phyloP scores from a whole-genome alignment of 1,140 invertebrate species.

The Callitettix versicolor region DNA sequence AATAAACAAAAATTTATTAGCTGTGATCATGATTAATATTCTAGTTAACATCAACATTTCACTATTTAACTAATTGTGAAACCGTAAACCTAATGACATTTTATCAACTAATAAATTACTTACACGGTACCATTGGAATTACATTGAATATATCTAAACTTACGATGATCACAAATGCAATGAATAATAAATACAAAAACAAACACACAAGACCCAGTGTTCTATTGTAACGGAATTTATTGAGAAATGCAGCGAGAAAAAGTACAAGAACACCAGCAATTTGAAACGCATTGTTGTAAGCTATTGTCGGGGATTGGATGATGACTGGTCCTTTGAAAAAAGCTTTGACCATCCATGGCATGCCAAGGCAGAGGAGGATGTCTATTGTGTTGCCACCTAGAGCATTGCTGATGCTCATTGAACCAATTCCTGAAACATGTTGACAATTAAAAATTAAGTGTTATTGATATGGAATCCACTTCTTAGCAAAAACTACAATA shows the following conservation, averaged over 20 bases:
- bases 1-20: too few species aligned
- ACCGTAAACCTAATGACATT: too few species aligned
- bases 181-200: constrained; percentile 24
- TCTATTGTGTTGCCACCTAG: constrained; percentile 76
- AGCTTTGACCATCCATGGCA: constrained; percentile 73
- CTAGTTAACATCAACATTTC: too few species aligned
- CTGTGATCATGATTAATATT: too few species aligned
- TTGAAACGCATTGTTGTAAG: constrained; percentile 26
- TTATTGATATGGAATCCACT: neutral
- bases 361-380: constrained; percentile 70
- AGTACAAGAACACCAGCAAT: constrained; percentile 24
- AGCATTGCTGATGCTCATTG: constrained; percentile 76
- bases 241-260: constrained; percentile 22
- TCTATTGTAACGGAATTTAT: constrained; percentile 22
- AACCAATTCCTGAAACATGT: constrained; percentile 59
- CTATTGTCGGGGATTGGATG: constrained; percentile 23
- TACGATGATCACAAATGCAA: constrained; percentile 23
- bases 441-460: constrained; percentile 24
- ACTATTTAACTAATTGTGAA: too few species aligned
- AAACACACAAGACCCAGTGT: constrained; percentile 24
- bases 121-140: too few species aligned
- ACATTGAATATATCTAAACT: too few species aligned
- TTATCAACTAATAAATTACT: too few species aligned
- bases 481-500: neutral
- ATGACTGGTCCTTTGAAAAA: constrained; percentile 34